phyloP scores from a whole-genome alignment of 2,888 invertebrate genomes.

The Melangyna quadrimaculata region DNA sequence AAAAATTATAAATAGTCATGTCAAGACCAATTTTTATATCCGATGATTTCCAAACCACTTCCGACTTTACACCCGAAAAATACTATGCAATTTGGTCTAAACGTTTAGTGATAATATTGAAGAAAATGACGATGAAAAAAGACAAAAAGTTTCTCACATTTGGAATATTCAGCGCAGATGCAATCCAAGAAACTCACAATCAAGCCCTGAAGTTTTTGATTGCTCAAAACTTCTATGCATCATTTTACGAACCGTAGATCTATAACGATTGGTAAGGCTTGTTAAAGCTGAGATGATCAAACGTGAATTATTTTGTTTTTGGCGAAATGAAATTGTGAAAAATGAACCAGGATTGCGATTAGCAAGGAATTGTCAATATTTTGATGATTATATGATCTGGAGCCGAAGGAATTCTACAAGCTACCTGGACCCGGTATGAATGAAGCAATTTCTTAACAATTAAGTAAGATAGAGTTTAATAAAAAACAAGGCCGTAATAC shows the following conservation, averaged over 20 bases:
- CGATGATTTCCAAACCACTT: conserved; percentile 26
- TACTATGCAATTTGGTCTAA: conserved; percentile 45
- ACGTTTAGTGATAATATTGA: background rate
- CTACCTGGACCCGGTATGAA: too few species aligned
- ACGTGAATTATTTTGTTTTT: conserved; percentile 76
- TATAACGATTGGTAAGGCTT: conserved; percentile 78
- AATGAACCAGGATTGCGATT: conserved; percentile 77
- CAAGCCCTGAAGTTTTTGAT: conserved; percentile 74
- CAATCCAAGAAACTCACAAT: conserved; percentile 62
- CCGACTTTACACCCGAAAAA: conserved; percentile 30
- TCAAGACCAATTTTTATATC: background rate
- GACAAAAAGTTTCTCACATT: conserved; percentile 63
- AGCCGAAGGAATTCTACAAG: conserved; percentile 76
- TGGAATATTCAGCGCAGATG: conserved; percentile 75
- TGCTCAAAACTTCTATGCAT: conserved; percentile 80
- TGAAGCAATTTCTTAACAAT: too few species aligned
- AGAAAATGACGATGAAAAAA: conserved; percentile 30
- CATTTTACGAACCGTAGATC: conserved; percentile 75
- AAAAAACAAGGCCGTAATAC: too few species aligned
- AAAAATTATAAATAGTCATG: background rate
- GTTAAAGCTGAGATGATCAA: conserved; percentile 76
- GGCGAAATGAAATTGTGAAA: conserved; percentile 77
- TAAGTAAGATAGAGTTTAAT: too few species aligned
- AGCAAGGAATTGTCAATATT: conserved; percentile 77
- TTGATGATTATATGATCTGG: conserved; percentile 74